phyloP scores from a whole-genome alignment of 2,113 vertebrate species.

The Calidris pygmaea region DNA sequence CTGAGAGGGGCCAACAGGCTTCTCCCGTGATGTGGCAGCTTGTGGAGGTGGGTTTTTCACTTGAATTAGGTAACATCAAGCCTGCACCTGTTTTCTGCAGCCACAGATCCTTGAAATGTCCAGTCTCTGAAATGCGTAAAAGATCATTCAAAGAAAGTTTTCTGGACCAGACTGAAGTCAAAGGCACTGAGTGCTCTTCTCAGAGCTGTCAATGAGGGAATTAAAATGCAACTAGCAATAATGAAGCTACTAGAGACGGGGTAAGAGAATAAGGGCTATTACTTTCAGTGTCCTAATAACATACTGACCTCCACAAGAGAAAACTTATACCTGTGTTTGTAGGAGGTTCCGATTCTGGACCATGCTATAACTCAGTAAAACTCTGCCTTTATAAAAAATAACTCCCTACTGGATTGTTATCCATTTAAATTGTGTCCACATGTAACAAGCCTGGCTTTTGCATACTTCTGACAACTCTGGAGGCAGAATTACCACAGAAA shows the following conservation, averaged over 20 bases:
- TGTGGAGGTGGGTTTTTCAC: neutral
- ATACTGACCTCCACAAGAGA: neutral
- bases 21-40: neutral
- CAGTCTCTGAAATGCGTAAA: neutral
- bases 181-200: neutral
- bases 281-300: neutral
- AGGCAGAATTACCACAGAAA: constrained; percentile 22
- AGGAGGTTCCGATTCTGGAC: neutral
- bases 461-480: neutral
- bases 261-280: neutral
- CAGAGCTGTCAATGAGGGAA: neutral
- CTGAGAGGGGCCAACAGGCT: neutral
- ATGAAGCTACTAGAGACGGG: neutral
- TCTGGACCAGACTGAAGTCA: neutral
- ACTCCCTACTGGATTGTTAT: neutral
- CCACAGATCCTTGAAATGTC: neutral
- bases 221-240: neutral
- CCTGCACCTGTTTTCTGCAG: neutral
- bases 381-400: neutral
- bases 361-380: neutral
- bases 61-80: neutral
- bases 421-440: constrained; percentile 16
- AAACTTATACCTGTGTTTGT: neutral
- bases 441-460: neutral
- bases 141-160: neutral